Evolutionary conservation across 1,140 invertebrate species (phyloP).

Genomic region (Zaprionus africanus): DNA sequence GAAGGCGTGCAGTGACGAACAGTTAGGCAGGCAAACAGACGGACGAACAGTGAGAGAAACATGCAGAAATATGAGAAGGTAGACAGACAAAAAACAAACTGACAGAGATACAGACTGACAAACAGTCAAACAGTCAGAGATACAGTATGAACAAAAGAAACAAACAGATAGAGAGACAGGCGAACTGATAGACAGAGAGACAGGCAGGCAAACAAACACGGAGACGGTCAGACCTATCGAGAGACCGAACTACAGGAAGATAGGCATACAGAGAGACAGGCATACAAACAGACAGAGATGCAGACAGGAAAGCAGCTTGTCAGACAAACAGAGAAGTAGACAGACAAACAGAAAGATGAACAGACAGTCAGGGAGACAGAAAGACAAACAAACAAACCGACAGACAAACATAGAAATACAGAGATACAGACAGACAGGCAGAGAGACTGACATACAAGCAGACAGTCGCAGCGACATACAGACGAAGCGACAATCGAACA

Average conservation of each 20-base stretch:
- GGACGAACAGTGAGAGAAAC: not conserved
- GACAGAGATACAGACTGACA: not conserved
- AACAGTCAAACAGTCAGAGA: not conserved
- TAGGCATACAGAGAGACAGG: not conserved
- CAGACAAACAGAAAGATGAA: too few species aligned
- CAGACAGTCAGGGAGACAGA: too few species aligned
- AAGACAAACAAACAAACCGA: too few species aligned
- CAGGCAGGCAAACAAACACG: not conserved
- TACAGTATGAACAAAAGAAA: not conserved
- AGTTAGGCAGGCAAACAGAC: not conserved
- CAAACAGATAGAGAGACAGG: not conserved
- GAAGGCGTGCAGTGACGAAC: slow-evolving; percentile 1
- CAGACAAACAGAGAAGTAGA: not conserved
- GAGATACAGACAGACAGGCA: not conserved
- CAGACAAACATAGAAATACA: not conserved
- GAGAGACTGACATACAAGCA: not conserved
- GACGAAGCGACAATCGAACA: not conserved
- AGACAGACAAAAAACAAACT: not conserved
- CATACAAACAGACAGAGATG: not conserved
- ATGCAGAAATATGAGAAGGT: not conserved
- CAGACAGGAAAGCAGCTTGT: not conserved
- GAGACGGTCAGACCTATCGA: not conserved
- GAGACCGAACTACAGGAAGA: not conserved
- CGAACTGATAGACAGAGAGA: not conserved
- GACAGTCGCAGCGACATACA: not conserved